Evolutionary conservation across 2,888 invertebrate genomes (phyloP).

Genomic region (Priocnemis perturbator): DNA sequence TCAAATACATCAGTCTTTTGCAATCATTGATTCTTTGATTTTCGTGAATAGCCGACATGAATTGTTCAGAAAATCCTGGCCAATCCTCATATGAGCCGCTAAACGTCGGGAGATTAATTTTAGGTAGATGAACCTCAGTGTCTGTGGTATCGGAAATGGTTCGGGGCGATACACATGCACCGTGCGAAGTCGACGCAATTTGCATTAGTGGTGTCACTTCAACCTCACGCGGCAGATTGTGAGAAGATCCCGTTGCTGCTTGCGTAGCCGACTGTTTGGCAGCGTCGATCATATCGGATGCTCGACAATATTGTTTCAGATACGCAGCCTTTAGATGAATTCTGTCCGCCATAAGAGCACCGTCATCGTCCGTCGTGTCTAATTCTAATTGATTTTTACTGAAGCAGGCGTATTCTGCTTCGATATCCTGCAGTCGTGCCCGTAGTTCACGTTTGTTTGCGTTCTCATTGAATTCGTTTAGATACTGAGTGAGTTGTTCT

Average conservation of each 20-base stretch:
- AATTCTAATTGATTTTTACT: background rate
- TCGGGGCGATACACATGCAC: background rate
- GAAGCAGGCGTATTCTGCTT: background rate
- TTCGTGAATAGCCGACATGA: conserved; percentile 11
- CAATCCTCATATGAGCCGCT: background rate
- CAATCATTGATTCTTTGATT: conserved; percentile 8
- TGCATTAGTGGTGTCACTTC: too few relatives aligned
- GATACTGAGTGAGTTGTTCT: background rate
- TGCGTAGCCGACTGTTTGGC: background rate
- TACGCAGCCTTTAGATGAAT: background rate
- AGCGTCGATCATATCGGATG: too few relatives aligned
- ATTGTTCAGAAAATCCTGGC: conserved; percentile 3
- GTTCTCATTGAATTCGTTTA: background rate
- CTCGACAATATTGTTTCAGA: background rate
- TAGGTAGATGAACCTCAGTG: background rate
- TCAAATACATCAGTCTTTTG: conserved; percentile 7
- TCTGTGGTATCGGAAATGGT: background rate
- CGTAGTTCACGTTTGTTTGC: background rate
- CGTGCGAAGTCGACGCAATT: too few relatives aligned
- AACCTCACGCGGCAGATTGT: too few relatives aligned
- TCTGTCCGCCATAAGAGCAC: background rate
- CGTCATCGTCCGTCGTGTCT: background rate
- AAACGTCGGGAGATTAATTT: conserved; percentile 11
- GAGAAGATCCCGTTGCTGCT: background rate
- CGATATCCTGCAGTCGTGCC: background rate